Conservation (phyloP, 2,888 invertebrate species). For the Clistopyga incitator region DNA sequence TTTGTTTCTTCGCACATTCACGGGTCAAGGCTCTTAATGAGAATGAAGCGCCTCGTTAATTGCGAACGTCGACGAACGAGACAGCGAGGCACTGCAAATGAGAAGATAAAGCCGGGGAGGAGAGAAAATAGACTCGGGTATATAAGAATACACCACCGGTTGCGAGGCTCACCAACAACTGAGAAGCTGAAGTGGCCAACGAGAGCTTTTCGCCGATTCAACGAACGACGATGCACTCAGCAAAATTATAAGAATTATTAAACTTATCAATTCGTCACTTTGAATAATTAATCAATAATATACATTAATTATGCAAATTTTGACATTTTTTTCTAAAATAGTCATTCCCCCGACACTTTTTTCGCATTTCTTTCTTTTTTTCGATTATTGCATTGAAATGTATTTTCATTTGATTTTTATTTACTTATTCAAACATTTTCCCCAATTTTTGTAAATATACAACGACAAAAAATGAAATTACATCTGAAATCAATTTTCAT, state of each 20-base stretch:
- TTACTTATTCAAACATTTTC: too few species aligned
- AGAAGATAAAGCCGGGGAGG: conserved; percentile 8
- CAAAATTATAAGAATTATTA: background rate
- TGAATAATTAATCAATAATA: too few species aligned
- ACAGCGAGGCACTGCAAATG: conserved; percentile 16
- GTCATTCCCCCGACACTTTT: too few species aligned
- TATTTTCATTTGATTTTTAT: too few species aligned
- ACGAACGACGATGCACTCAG: background rate
- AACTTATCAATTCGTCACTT: too few species aligned
- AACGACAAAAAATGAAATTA: too few species aligned
- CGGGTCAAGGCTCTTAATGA: conserved; percentile 63
- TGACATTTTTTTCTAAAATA: too few species aligned
- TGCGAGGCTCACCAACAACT: background rate
- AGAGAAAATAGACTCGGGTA: background rate
- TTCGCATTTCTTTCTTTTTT: too few species aligned
- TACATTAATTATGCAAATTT: too few species aligned
- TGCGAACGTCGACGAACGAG: conserved; percentile 38
- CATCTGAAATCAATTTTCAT: too few species aligned
- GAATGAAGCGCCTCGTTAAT: conserved; percentile 59
- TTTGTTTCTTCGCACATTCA: conserved; percentile 52
- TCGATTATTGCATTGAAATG: too few species aligned
- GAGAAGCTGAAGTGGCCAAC: background rate
- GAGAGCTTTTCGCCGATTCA: conserved; percentile 5
- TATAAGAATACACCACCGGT: background rate
- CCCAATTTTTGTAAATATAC: too few species aligned